Percentiles rank a stretch among this genome's conserved stretches.
phyloP scores from a whole-genome alignment of 2,888 invertebrate genomes.

The Hyposoter dolosus region DNA sequence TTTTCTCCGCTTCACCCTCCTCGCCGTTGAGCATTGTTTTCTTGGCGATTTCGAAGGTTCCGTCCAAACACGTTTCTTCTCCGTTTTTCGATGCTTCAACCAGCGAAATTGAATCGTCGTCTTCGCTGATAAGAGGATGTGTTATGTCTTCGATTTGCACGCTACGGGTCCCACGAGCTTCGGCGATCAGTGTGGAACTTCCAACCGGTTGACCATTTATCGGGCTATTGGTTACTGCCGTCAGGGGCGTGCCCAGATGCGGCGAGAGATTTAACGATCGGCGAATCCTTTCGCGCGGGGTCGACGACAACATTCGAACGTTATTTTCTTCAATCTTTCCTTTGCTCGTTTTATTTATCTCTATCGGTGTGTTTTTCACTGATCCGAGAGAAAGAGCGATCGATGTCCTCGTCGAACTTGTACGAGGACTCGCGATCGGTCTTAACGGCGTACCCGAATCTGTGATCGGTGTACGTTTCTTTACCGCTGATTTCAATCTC shows the following conservation, averaged over 20 bases:
- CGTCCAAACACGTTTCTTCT: slow-evolving; percentile 41
- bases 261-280: slow-evolving; percentile 68
- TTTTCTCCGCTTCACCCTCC: slow-evolving; percentile 42
- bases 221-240: slow-evolving; percentile 23
- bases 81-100: slow-evolving; percentile 17
- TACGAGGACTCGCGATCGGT: slow-evolving; percentile 36
- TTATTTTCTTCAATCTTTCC: background rate
- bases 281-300: slow-evolving; percentile 68
- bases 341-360: background rate
- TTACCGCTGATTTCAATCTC: slow-evolving; percentile 59
- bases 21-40: slow-evolving; percentile 32
- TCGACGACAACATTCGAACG: slow-evolving; percentile 61
- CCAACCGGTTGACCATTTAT: slow-evolving; percentile 52
- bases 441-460: slow-evolving; percentile 66
- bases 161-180: slow-evolving; percentile 39
- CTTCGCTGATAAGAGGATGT: slow-evolving; percentile 64
- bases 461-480: slow-evolving; percentile 64
- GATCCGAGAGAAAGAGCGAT: slow-evolving; percentile 35
- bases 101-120: slow-evolving; percentile 55
- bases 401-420: slow-evolving; percentile 5
- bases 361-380: slow-evolving; percentile 48
- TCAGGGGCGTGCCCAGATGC: slow-evolving; percentile 36
- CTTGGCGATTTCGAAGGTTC: slow-evolving; percentile 56
- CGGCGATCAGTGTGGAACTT: slow-evolving; percentile 31
- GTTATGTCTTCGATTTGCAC: slow-evolving; percentile 62